Percentiles rank a stretch among this genome's conserved stretches.
Conservation (phyloP, 1,140 invertebrate genomes). For the Tetramorium simillimum region DNA sequence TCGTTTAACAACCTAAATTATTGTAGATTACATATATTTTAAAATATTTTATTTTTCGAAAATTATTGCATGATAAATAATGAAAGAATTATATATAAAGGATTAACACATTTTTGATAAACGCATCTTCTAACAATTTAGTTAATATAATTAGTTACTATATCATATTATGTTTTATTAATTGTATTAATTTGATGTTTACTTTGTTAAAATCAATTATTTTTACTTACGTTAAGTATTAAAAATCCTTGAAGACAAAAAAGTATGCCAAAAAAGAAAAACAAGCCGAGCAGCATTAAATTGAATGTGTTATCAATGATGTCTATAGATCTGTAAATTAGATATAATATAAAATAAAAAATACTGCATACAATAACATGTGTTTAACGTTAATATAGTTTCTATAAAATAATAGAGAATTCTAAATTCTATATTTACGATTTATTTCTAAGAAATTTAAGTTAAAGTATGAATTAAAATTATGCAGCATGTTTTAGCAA, state of each 20-base stretch:
- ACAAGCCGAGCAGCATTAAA: constrained; percentile 39
- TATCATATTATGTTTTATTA: too few relatives aligned
- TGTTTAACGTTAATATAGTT: not conserved
- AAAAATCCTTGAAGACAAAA: constrained; percentile 41
- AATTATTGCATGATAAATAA: not conserved
- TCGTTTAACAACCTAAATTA: constrained; percentile 5
- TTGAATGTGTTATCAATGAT: constrained; percentile 14
- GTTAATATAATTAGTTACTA: too few relatives aligned
- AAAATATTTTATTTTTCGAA: not conserved
- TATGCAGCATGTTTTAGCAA: not conserved
- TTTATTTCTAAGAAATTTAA: not conserved
- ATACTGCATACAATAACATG: not conserved
- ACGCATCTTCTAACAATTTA: too few relatives aligned
- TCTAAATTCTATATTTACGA: not conserved
- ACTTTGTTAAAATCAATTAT: not conserved
- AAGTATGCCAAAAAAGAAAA: constrained; percentile 3
- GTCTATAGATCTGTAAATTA: constrained; percentile 6
- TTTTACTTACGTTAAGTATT: constrained; percentile 38
- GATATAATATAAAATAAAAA: not conserved
- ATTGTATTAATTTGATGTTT: too few relatives aligned
- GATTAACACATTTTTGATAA: too few relatives aligned
- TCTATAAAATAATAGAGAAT: not conserved
- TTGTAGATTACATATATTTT: not conserved
- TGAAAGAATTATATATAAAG: too few relatives aligned
- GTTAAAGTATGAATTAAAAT: not conserved